Evolutionary conservation across 2,888 invertebrate species (phyloP).

Genomic region (Pristionchus japonicus): DNA sequence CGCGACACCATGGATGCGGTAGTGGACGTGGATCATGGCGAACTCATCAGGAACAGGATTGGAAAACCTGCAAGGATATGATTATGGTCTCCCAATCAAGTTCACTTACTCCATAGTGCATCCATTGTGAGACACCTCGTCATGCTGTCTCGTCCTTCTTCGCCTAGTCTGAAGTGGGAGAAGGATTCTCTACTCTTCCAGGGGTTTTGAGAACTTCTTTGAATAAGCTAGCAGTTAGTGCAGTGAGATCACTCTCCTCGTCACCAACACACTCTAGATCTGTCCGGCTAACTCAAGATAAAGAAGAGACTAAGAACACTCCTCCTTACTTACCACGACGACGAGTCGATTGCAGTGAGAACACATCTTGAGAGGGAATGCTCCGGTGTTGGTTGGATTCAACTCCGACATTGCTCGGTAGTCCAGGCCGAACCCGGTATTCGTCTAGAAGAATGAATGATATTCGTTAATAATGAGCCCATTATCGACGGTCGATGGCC

Average conservation of each 20-base stretch:
- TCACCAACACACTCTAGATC: too few species aligned
- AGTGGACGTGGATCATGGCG: neutral
- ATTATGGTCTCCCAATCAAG: neutral
- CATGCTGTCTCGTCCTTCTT: neutral
- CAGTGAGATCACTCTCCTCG: too few species aligned
- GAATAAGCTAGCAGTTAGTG: too few species aligned
- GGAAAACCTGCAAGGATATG: neutral
- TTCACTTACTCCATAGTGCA: conserved; percentile 8
- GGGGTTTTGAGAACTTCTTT: neutral
- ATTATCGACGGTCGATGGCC: too few species aligned
- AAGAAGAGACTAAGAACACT: too few species aligned
- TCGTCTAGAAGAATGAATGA: too few species aligned
- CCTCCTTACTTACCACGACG: conserved; percentile 24
- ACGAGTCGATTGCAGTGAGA: neutral
- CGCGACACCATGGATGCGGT: neutral
- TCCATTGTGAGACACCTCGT: neutral
- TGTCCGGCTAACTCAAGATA: too few species aligned
- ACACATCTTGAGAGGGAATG: neutral
- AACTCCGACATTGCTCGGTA: neutral
- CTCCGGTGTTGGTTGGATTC: neutral
- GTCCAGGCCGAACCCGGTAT: neutral
- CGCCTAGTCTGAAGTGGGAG: neutral
- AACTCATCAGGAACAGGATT: neutral
- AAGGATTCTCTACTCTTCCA: neutral
- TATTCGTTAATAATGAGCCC: too few species aligned